A percentile compares a stretch with the other conserved stretches of the same genome.
Evolutionary conservation across 1,140 invertebrate species (phyloP).

Genomic region (Drosophila pachea): DNA sequence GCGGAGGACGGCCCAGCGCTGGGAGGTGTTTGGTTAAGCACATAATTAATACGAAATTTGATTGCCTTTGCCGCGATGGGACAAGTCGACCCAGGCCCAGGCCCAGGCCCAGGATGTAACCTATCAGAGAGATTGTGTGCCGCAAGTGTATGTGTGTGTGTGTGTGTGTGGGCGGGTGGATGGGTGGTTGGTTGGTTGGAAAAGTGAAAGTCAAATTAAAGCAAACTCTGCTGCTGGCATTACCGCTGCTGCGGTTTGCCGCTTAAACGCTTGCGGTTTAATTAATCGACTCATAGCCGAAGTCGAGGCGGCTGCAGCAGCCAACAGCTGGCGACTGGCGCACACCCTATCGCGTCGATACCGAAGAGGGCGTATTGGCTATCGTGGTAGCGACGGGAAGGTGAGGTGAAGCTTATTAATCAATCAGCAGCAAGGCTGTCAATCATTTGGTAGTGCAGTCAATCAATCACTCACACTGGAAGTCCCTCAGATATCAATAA

Average conservation of each 20-base stretch:
- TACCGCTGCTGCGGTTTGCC: slow-evolving; percentile 51
- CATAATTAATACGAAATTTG: slow-evolving; percentile 77
- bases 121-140: slow-evolving; percentile 8
- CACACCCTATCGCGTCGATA: neutral
- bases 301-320: slow-evolving; percentile 4
- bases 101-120: slow-evolving; percentile 38
- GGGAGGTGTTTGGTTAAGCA: slow-evolving; percentile 74
- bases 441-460: too few species aligned
- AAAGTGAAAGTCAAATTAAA: slow-evolving; percentile 71
- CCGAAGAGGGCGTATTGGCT: too few species aligned
- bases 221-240: slow-evolving; percentile 50
- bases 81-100: slow-evolving; percentile 42
- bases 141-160: slow-evolving; percentile 2
- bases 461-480: too few species aligned
- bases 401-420: too few species aligned
- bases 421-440: too few species aligned
- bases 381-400: too few species aligned
- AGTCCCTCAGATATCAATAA: too few species aligned
- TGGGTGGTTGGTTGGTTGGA: slow-evolving; percentile 13
- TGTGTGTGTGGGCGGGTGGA: slow-evolving; percentile 19
- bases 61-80: slow-evolving; percentile 71
- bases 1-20: slow-evolving; percentile 2
- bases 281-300: slow-evolving; percentile 68
- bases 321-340: neutral
- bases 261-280: slow-evolving; percentile 74